Conservation (phyloP, 2,888 invertebrate species). For the Patella depressa region DNA sequence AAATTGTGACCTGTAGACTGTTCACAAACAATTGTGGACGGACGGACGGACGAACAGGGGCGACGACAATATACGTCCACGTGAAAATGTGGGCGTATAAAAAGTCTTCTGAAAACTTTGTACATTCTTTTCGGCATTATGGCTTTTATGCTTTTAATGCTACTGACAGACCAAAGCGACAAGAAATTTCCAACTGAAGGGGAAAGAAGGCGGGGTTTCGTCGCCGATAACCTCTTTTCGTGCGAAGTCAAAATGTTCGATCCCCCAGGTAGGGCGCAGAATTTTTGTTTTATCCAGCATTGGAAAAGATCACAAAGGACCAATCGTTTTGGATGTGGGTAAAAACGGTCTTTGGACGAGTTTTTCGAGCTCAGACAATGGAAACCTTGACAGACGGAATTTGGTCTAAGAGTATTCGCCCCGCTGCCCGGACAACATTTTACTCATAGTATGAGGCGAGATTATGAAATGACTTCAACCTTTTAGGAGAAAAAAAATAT, state of each 20-base stretch:
- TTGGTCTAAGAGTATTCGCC: too few species aligned
- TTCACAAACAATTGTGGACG: too few species aligned
- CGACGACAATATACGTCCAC: too few species aligned
- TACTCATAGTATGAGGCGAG: too few species aligned
- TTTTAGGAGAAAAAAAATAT: too few species aligned
- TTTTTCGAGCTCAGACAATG: background rate
- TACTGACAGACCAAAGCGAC: background rate
- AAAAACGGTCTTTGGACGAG: constrained; percentile 15
- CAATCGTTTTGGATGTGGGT: constrained; percentile 19
- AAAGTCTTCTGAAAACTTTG: background rate
- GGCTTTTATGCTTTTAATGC: background rate
- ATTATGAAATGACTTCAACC: too few species aligned
- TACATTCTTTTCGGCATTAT: background rate
- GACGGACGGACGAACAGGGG: too few species aligned
- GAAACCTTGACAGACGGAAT: too few species aligned
- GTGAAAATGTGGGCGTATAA: too few species aligned
- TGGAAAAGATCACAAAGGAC: constrained; percentile 17
- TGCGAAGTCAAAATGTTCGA: background rate
- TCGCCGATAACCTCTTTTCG: background rate
- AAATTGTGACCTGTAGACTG: too few species aligned
- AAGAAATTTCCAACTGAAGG: background rate
- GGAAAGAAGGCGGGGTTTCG: constrained; percentile 6
- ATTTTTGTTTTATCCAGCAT: constrained; percentile 14
- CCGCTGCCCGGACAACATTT: too few species aligned
- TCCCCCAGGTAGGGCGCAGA: constrained; percentile 17